Conservation (phyloP, 2,797 vertebrate genomes). For the Zenarchopterus dispar region DNA sequence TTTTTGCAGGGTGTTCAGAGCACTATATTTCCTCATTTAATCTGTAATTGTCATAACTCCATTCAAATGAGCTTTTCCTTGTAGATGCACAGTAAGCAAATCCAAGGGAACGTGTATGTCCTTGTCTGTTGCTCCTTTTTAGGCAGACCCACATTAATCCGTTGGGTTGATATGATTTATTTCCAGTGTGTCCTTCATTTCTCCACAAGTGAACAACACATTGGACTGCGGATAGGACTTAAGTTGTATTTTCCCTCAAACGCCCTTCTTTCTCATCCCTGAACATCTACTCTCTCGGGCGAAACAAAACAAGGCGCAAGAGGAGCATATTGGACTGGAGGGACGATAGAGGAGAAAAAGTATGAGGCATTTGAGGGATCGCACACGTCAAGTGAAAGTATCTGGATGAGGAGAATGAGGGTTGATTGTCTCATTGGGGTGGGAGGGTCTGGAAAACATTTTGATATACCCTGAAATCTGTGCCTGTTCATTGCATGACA, state of each 20-base stretch:
- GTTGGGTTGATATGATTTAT: constrained; percentile 73
- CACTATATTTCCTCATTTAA: constrained; percentile 21
- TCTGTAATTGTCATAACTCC: constrained; percentile 41
- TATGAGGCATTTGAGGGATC: constrained; percentile 5
- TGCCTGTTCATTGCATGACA: constrained; percentile 26
- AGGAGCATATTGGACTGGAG: constrained; percentile 9
- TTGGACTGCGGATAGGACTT: constrained; percentile 52
- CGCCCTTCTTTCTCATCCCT: constrained; percentile 44
- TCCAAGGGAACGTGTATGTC: constrained; percentile 14
- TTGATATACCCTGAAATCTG: constrained; percentile 6
- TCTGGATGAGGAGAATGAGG: constrained; percentile 10
- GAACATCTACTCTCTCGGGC: constrained; percentile 4
- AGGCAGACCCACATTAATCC: constrained; percentile 58
- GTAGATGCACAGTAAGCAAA: not conserved
- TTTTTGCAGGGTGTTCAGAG: too few species aligned
- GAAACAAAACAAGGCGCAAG: constrained; percentile 29
- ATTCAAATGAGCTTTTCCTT: constrained; percentile 40
- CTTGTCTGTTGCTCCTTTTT: constrained; percentile 58
- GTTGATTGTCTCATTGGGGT: constrained; percentile 23
- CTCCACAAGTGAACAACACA: constrained; percentile 54
- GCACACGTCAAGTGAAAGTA: constrained; percentile 6
- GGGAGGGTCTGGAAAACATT: constrained; percentile 32
- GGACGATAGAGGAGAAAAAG: constrained; percentile 14
- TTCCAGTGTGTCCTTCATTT: constrained; percentile 66
- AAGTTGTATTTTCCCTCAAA: constrained; percentile 41